phyloP scores from a whole-genome alignment of 2,113 vertebrate genomes.

The Mastomys natalensis region DNA sequence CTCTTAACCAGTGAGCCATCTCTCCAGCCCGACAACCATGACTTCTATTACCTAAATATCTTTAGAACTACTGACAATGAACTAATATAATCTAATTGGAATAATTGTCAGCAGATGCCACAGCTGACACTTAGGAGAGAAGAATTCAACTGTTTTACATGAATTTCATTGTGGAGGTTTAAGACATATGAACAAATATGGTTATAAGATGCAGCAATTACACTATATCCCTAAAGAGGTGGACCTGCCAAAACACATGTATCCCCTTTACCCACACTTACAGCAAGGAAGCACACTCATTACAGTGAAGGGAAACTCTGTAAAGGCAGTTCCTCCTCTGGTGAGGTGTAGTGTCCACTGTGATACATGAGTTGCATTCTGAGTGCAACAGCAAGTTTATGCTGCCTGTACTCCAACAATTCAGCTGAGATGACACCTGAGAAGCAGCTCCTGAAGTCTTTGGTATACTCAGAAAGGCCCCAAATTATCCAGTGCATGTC shows the following conservation, averaged over 20 bases:
- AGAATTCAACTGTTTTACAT: background rate
- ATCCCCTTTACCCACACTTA: background rate
- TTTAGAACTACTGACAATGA: conserved; percentile 31
- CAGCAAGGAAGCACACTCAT: background rate
- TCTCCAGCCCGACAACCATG: background rate
- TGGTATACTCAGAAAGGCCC: no score
- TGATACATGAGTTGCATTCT: fast-evolving
- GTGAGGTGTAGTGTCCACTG: background rate
- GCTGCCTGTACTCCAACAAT: background rate
- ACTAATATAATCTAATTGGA: background rate
- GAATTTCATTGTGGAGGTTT: background rate
- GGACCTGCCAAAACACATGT: background rate
- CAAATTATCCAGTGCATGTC: no score
- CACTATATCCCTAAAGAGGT: background rate
- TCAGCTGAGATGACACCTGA: background rate
- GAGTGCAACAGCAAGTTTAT: background rate
- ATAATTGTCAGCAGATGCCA: background rate
- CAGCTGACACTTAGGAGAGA: background rate
- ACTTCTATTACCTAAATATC: background rate
- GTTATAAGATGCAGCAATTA: background rate
- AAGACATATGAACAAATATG: no score
- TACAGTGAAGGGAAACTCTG: background rate
- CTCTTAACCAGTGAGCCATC: background rate
- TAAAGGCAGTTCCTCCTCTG: background rate
- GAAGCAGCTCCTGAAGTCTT: background rate